Conservation (phyloP, 1,140 invertebrate genomes). For the Drosophila littoralis region DNA sequence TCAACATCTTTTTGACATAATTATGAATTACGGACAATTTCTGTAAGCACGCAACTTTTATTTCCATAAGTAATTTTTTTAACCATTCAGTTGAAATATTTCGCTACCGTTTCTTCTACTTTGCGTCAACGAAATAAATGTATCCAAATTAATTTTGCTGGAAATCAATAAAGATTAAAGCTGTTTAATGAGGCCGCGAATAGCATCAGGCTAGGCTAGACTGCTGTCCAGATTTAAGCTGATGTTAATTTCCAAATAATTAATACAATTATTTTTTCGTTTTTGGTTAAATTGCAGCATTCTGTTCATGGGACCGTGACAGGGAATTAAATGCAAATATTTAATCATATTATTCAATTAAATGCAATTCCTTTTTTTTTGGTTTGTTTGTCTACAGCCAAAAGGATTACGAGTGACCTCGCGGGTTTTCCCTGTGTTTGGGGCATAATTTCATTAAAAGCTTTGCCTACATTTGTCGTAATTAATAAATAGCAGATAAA, state of each 20-base stretch:
- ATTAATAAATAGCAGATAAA: constrained; percentile 16
- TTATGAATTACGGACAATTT: no score
- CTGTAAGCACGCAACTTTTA: no score
- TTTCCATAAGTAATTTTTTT: background rate
- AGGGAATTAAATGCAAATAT: constrained; percentile 29
- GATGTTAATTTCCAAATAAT: constrained; percentile 30
- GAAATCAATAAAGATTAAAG: constrained; percentile 71
- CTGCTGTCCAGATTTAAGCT: constrained; percentile 1
- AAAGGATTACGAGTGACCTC: constrained; percentile 1
- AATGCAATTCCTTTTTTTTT: constrained; percentile 11
- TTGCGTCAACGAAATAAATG: constrained; percentile 45
- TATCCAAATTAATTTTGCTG: constrained; percentile 60
- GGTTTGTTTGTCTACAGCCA: background rate
- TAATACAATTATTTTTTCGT: constrained; percentile 21
- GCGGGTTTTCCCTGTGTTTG: background rate
- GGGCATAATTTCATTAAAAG: constrained; percentile 3
- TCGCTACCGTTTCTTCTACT: background rate
- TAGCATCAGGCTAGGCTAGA: background rate
- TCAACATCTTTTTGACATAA: no score
- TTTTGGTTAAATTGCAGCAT: constrained; percentile 15
- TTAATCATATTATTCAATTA: constrained; percentile 36
- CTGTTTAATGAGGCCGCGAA: constrained; percentile 48
- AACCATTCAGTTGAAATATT: background rate
- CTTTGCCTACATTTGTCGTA: constrained; percentile 1
- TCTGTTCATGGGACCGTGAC: constrained; percentile 8